Conservation (phyloP, 2,797 vertebrate species). For the Macroramphosus scolopax region DNA sequence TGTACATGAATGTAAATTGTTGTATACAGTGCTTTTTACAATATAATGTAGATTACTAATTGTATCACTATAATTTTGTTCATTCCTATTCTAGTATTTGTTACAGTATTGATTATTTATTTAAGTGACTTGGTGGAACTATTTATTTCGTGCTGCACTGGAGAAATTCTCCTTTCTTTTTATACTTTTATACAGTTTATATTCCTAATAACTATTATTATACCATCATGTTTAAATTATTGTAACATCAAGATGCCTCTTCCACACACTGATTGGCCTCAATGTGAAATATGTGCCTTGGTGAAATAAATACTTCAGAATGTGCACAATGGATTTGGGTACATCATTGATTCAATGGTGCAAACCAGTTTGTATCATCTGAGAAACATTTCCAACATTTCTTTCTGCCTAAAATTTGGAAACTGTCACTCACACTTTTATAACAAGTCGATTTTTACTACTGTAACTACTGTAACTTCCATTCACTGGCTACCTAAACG, state of each 20-base stretch:
- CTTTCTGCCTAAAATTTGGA: too few relatives aligned
- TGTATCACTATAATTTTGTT: constrained; percentile 68
- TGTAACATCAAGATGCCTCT: constrained; percentile 73
- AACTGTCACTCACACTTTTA: too few relatives aligned
- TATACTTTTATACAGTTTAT: constrained; percentile 82
- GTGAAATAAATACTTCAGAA: constrained; percentile 75
- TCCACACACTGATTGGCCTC: constrained; percentile 76
- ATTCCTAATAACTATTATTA: constrained; percentile 70
- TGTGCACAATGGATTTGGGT: constrained; percentile 54
- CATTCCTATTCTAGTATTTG: constrained; percentile 77
- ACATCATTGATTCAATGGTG: constrained; percentile 20
- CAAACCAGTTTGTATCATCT: too few relatives aligned
- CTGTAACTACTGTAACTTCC: too few relatives aligned
- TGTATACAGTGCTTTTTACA: constrained; percentile 76
- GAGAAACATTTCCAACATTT: too few relatives aligned
- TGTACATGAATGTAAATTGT: constrained; percentile 81
- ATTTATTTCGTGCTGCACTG: constrained; percentile 81
- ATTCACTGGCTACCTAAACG: too few relatives aligned
- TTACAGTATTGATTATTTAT: constrained; percentile 85
- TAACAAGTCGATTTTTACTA: too few relatives aligned
- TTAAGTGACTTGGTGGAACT: constrained; percentile 76
- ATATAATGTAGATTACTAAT: constrained; percentile 63
- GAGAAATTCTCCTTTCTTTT: constrained; percentile 78
- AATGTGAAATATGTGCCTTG: constrained; percentile 80
- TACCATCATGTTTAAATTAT: constrained; percentile 74